Base-by-base conservation (phyloP, 2,888 invertebrate genomes). In the Isotomurus palustris region DNA sequence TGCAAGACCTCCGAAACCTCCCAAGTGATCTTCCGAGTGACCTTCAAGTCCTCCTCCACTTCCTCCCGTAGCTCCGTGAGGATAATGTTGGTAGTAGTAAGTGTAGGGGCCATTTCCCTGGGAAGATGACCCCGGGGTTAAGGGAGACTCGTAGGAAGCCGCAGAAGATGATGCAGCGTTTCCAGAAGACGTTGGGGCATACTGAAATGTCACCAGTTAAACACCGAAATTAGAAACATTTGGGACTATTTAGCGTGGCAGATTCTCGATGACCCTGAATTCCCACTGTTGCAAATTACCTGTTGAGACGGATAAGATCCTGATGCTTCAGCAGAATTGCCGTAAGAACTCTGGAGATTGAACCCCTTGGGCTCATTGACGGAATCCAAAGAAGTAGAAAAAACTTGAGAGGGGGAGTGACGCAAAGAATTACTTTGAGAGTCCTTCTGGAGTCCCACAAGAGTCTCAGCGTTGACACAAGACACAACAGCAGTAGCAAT, bases 51-150 rank as follows among this genome's bases (percentile, higher is more conserved):
- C 51, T 1, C 50, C 58, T 27, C 59, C 59, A 22, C 59, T 45
- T 21, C 57, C 58, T 2, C 19, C 36, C n/a, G 32, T 14, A 8
- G 32, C 32, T 8, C 44, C 47, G 2, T 29, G 27, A 8, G 69
- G 66, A 41, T 64, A 65, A 24, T 69, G 69, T 21, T 64, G 60
- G 54, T 69, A 68, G 49, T 64, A 64, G 50, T 68, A 67, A 12
- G 66, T 56, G 40, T 67, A 63, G 1, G 62, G 58, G 4, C 53
- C 54, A 2, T 59, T 47, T 10, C 47, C 24, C 50, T 22, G 47
- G 43, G 28, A 6, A 5, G 40, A 40, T 40, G 19, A 40, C 40
- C 32, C 40, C n/a, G 40, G 19, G n/a, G 40, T 19, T 40, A 19
- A n/a, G 17, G 6, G 40, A n/a, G n/a, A 40, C n/a, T 19, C 40